Evolutionary conservation across 2,797 vertebrate species (phyloP).

Genomic region (Acrossocheilus fasciatus): DNA sequence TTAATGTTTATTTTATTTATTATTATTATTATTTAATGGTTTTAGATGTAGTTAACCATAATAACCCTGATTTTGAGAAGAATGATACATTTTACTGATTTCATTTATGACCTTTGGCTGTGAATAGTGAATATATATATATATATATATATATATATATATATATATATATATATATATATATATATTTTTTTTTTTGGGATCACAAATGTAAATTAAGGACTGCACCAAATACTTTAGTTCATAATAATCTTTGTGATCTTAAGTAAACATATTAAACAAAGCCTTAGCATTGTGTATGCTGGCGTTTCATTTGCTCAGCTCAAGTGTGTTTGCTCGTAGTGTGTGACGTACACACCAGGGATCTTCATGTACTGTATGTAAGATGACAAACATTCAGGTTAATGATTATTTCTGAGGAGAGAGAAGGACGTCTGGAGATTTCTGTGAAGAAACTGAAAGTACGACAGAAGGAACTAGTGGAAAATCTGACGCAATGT

Average conservation of each 20-base stretch:
- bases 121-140: neutral
- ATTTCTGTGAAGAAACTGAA: slow-evolving; percentile 4
- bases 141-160: too few species aligned
- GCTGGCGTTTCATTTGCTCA: neutral
- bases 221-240: neutral
- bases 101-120: neutral
- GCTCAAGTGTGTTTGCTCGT: neutral
- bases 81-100: neutral
- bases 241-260: neutral
- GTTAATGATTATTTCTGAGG: slow-evolving; percentile 8
- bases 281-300: neutral
- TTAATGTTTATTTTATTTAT: too few species aligned
- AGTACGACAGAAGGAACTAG: neutral
- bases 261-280: neutral
- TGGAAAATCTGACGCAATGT: neutral
- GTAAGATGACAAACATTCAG: neutral
- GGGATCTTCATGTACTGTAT: neutral
- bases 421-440: neutral
- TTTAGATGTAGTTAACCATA: neutral
- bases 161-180: too few species aligned
- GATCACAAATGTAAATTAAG: neutral
- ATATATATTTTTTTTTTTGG: too few species aligned
- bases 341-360: too few species aligned
- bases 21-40: too few species aligned
- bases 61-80: neutral